Conservation (phyloP, 2,888 invertebrate genomes). For the Osmoderma eremita region DNA sequence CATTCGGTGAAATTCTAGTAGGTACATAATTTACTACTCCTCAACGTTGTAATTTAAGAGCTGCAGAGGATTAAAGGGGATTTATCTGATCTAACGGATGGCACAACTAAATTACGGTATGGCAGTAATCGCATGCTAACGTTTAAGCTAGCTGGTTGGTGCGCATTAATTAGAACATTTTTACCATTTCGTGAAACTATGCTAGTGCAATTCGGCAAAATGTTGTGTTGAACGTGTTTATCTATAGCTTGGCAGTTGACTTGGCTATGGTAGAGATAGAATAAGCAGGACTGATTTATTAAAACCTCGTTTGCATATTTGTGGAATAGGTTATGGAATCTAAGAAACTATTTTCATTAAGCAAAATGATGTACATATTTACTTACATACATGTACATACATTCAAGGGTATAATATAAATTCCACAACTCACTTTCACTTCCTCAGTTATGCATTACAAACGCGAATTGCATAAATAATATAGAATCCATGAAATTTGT, state of each 20-base stretch:
- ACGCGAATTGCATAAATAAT: background rate
- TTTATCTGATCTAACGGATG: slow-evolving; percentile 25
- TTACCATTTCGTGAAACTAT: too few relatives aligned
- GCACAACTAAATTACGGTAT: slow-evolving; percentile 10
- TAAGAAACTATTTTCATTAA: too few relatives aligned
- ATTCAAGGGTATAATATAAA: background rate
- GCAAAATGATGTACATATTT: too few relatives aligned
- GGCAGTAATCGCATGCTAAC: background rate
- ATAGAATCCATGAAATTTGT: too few relatives aligned
- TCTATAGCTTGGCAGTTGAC: too few relatives aligned
- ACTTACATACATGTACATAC: background rate
- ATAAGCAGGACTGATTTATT: too few relatives aligned
- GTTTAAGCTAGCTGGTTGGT: background rate
- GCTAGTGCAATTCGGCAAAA: too few relatives aligned
- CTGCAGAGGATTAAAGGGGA: slow-evolving; percentile 16
- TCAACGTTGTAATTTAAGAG: background rate
- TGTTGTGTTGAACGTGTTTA: too few relatives aligned
- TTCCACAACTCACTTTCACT: background rate
- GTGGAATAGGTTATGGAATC: too few relatives aligned
- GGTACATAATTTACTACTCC: slow-evolving; percentile 7
- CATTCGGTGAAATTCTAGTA: slow-evolving; percentile 23
- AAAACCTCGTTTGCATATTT: too few relatives aligned
- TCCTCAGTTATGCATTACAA: background rate
- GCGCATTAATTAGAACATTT: background rate
- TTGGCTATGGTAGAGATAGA: too few relatives aligned